A percentile compares a stretch with the other conserved stretches of the same genome.
phyloP scores from a whole-genome alignment of 92 coral and sea anemone species.

The Actinostola sp. region DNA sequence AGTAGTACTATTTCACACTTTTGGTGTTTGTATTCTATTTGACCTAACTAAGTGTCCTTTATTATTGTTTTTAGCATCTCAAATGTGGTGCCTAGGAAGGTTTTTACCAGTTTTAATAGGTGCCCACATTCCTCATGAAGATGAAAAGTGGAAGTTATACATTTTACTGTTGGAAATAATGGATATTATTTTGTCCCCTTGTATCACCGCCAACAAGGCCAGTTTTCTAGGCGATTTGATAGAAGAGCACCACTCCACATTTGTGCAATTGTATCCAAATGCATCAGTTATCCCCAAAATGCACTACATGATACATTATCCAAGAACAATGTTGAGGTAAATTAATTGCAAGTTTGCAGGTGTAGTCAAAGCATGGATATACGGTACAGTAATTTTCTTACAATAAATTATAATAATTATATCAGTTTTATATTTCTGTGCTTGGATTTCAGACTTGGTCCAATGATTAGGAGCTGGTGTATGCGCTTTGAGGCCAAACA shows the following conservation, averaged over 20 bases:
- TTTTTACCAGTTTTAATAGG: conserved; percentile 46
- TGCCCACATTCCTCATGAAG: conserved; percentile 40
- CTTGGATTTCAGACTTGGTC: conserved; percentile 56
- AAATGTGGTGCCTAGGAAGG: conserved; percentile 50
- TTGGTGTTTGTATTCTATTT: no score
- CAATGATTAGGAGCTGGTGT: conserved; percentile 63
- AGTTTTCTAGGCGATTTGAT: conserved; percentile 47
- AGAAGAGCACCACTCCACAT: conserved; percentile 58
- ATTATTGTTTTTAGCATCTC: conserved; percentile 34
- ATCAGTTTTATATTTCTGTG: no score
- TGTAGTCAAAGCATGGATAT: no score
- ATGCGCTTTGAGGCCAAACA: conserved; percentile 72
- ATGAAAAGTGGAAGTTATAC: conserved; percentile 58
- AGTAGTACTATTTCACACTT: no score
- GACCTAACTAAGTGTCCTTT: conserved; percentile 6
- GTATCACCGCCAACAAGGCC: conserved; percentile 29
- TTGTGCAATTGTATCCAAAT: conserved; percentile 56
- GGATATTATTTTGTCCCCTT: conserved; percentile 38
- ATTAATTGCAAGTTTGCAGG: no score
- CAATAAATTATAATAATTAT: no score
- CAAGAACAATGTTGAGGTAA: conserved; percentile 52
- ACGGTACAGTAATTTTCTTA: no score
- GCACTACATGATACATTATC: conserved; percentile 68
- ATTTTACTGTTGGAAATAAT: conserved; percentile 40
- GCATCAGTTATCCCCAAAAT: conserved; percentile 62